These are phyloP conservation scores for Pollimyrus isidori DNA, from an alignment of 2,113 vertebrate species.

Conservation along the genomic window DNA sequence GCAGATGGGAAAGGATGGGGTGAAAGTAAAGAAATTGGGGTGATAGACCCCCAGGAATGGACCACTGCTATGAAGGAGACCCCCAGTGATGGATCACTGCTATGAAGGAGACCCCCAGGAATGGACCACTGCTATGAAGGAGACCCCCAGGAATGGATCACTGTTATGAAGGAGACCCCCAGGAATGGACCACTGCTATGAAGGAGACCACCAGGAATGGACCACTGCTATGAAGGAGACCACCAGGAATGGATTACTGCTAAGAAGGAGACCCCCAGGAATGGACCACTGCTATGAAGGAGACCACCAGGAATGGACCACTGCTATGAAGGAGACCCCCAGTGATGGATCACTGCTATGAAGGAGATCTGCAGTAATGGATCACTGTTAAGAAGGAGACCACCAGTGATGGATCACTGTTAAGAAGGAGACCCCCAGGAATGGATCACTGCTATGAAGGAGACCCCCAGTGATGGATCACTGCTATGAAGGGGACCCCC, in stretches of 20 bases:
- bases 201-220: too few species aligned
- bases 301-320: background rate
- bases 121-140: background rate
- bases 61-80: background rate
- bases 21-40: conserved; percentile 25
- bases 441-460: background rate
- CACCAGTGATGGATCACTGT: background rate
- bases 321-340: background rate
- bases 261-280: background rate
- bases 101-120: background rate
- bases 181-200: background rate
- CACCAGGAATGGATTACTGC: background rate
- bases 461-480: too few species aligned
- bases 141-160: too few species aligned
- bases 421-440: background rate
- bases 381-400: background rate
- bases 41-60: background rate
- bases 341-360: background rate
- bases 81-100: background rate
- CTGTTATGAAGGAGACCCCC: background rate
- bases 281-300: background rate
- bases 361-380: background rate
- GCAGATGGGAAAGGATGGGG: conserved; percentile 19
- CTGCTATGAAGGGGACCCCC: background rate
- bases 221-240: background rate